Evolutionary conservation across 2,888 invertebrate species (phyloP).

Genomic region (Scaptomyza polygonia): DNA sequence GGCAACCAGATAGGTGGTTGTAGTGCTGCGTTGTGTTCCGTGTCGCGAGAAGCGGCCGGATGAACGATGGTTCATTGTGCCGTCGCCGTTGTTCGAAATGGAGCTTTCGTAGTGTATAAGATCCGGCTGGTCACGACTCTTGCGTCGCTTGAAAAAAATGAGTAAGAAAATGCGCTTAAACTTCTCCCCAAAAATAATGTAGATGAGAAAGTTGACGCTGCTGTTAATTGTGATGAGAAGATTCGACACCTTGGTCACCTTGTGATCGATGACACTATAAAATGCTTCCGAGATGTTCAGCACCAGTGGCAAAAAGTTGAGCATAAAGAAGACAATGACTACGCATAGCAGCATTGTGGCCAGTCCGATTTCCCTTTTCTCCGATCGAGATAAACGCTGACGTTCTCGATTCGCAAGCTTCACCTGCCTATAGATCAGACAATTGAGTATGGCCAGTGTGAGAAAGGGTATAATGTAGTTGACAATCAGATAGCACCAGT

Average conservation of each 20-base stretch:
- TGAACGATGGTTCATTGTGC: constrained; percentile 86
- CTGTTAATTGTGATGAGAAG: constrained; percentile 98
- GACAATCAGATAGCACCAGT: constrained; percentile 97
- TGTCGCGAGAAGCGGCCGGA: constrained; percentile 87
- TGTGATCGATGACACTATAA: constrained; percentile 87
- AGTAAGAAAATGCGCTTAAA: constrained; percentile 94
- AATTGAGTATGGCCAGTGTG: constrained; percentile 94
- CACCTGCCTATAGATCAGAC: constrained; percentile 95
- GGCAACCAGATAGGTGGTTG: constrained; percentile 76
- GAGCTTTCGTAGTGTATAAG: constrained; percentile 93
- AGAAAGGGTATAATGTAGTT: constrained; percentile 97
- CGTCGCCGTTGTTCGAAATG: constrained; percentile 91
- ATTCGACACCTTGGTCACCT: constrained; percentile 93
- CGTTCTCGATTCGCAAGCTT: constrained; percentile 95
- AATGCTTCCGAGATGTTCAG: constrained; percentile 95
- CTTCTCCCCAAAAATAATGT: constrained; percentile 98
- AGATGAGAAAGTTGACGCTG: constrained; percentile 98
- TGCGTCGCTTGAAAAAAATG: constrained; percentile 89
- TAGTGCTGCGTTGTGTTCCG: constrained; percentile 84
- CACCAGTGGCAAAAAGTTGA: constrained; percentile 94
- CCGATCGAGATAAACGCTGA: constrained; percentile 93
- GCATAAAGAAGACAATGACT: constrained; percentile 96
- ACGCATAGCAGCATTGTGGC: constrained; percentile 98
- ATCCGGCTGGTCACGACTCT: constrained; percentile 89
- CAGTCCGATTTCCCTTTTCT: constrained; percentile 95